Conservation (phyloP, 2,888 invertebrate genomes). For the Eupithecia subumbrata region DNA sequence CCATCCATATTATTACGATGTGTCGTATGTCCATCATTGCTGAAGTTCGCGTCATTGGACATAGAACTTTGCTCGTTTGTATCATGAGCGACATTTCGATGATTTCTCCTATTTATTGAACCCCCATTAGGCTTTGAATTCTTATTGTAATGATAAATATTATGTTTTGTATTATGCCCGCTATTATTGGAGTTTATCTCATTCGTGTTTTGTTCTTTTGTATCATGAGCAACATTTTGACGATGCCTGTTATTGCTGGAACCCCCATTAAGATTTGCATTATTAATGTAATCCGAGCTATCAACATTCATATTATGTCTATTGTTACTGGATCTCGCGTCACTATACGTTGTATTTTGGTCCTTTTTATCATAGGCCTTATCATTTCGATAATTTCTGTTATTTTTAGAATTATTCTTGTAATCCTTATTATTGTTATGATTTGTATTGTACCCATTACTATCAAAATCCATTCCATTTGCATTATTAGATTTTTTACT, state of each 20-base stretch:
- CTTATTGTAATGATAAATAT: no score
- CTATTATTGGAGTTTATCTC: not conserved
- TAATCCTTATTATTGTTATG: not conserved
- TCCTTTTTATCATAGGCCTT: not conserved
- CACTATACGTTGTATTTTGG: not conserved
- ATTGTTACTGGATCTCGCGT: not conserved
- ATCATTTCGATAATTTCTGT: not conserved
- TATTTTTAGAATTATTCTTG: not conserved
- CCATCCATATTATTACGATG: not conserved
- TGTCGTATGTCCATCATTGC: not conserved
- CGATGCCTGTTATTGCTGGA: not conserved
- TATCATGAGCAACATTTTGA: not conserved
- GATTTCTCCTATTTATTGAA: not conserved
- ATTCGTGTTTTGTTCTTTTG: not conserved
- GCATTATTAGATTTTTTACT: not conserved
- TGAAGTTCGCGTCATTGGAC: not conserved
- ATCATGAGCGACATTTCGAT: not conserved
- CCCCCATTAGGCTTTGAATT: not conserved
- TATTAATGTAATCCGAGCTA: not conserved
- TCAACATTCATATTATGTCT: not conserved
- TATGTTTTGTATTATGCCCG: not conserved
- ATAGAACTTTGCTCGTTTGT: not conserved
- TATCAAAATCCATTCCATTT: not conserved
- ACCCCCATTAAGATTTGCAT: not conserved
- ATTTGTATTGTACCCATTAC: not conserved